Percentiles rank a stretch among this genome's conserved stretches.
phyloP scores from a whole-genome alignment of 2,888 invertebrate species.

The Alloscopus bannaensis region DNA sequence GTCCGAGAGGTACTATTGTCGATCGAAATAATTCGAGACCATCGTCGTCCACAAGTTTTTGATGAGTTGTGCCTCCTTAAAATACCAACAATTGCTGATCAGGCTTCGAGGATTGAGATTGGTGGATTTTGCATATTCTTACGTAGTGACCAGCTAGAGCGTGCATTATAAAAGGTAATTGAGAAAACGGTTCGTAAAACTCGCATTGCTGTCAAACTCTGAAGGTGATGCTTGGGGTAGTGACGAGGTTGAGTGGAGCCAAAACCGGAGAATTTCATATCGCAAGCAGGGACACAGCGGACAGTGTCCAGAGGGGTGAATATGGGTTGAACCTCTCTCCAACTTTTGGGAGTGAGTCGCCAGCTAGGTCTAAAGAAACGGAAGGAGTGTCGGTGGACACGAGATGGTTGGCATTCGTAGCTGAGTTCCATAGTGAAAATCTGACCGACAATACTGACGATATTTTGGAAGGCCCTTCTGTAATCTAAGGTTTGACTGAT shows the following conservation, averaged over 20 bases:
- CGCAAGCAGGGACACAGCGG: conserved; percentile 21
- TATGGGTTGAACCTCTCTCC: conserved; percentile 2
- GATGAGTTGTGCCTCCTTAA: conserved; percentile 17
- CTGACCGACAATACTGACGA: too few species aligned
- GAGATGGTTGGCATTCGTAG: too few species aligned
- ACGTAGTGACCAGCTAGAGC: conserved; percentile 14
- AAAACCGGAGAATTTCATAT: conserved; percentile 24
- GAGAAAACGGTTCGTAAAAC: not conserved
- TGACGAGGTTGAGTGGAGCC: conserved; percentile 16
- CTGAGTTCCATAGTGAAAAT: too few species aligned
- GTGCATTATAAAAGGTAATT: not conserved
- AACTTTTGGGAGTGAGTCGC: conserved; percentile 4
- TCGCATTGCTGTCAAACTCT: not conserved
- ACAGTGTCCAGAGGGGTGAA: conserved; percentile 1
- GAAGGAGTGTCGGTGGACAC: too few species aligned
- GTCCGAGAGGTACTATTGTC: conserved; percentile 3
- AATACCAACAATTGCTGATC: not conserved
- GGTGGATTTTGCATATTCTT: not conserved
- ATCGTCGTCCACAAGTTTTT: conserved; percentile 1
- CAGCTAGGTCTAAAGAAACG: not conserved
- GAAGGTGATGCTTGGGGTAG: not conserved
- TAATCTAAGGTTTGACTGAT: too few species aligned
- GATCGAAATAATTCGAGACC: conserved; percentile 13
- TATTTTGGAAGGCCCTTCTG: too few species aligned
- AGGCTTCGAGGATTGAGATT: too few species aligned